Evolutionary conservation across 2,113 vertebrate genomes (phyloP).

Genomic region (Xiphophorus couchianus): DNA sequence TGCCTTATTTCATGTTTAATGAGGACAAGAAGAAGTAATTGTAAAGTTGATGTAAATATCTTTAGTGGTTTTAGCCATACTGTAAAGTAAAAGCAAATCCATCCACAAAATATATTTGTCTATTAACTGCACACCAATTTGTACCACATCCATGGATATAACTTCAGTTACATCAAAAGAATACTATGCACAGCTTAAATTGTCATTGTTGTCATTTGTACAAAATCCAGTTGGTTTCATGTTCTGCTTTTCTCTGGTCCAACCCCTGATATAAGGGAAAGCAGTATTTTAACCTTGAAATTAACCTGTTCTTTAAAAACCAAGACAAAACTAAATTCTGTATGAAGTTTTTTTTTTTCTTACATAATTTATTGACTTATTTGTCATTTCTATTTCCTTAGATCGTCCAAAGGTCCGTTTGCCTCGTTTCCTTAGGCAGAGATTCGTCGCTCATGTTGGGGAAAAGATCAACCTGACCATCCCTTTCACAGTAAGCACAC

Average conservation of each 20-base stretch:
- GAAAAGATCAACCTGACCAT: constrained; percentile 89
- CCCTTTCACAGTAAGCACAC: constrained; percentile 87
- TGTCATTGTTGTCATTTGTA: not conserved
- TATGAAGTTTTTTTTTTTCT: not conserved
- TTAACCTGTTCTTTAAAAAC: not conserved
- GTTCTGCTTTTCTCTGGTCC: not conserved
- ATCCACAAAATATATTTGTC: not conserved
- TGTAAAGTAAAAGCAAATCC: not conserved
- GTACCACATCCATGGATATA: not conserved
- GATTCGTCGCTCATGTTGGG: constrained; percentile 84
- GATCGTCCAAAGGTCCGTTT: constrained; percentile 92
- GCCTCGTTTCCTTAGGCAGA: constrained; percentile 90
- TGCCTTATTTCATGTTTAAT: not conserved
- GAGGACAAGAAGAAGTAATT: not conserved
- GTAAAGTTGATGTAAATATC: not conserved
- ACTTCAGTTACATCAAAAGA: not conserved
- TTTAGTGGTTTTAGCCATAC: not conserved
- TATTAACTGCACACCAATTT: not conserved
- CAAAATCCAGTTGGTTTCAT: not conserved
- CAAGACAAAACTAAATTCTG: not conserved
- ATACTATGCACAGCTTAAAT: not conserved
- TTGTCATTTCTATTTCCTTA: constrained; percentile 49
- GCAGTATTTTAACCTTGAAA: not conserved
- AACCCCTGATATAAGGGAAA: not conserved
- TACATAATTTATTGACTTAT: not conserved